Conservation (phyloP, 2,888 invertebrate genomes). For the Hirtodrosophila alboralis region DNA sequence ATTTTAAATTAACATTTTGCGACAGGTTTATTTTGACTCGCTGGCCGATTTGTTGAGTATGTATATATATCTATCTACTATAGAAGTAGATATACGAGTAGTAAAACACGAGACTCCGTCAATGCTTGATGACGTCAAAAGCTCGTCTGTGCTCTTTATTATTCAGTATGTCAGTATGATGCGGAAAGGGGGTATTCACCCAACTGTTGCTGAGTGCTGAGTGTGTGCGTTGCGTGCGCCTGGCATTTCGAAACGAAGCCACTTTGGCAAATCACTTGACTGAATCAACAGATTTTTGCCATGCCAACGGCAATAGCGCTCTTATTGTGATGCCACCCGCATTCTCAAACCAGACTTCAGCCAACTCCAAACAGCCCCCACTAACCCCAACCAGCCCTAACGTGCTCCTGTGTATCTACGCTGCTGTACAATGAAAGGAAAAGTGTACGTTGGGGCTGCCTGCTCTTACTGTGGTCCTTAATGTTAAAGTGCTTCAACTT, state of each 20-base stretch:
- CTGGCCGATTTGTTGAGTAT: background rate
- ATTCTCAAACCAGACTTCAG: conserved; percentile 5
- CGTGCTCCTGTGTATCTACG: conserved; percentile 15
- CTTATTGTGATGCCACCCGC: conserved; percentile 54
- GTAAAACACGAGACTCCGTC: conserved; percentile 17
- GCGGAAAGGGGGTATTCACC: conserved; percentile 22
- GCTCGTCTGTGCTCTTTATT: conserved; percentile 27
- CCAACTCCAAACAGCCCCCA: conserved; percentile 11
- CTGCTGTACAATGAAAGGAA: conserved; percentile 23
- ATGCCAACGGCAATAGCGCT: conserved; percentile 59
- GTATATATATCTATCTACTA: conserved; percentile 26
- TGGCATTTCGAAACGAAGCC: conserved; percentile 79
- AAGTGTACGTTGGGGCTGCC: background rate
- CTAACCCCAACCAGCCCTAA: conserved; percentile 24
- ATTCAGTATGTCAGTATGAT: background rate
- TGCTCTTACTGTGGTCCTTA: conserved; percentile 12
- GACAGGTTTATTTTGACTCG: conserved; percentile 29
- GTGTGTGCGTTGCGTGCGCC: conserved; percentile 41
- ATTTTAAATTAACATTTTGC: conserved; percentile 27
- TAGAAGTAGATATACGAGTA: conserved; percentile 14
- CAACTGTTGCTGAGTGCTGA: conserved; percentile 77
- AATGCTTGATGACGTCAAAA: conserved; percentile 45
- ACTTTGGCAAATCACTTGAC: conserved; percentile 80
- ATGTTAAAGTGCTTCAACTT: conserved; percentile 56
- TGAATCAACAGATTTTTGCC: conserved; percentile 80